Evolutionary conservation across 2,888 invertebrate species (phyloP).

Genomic region (Ichneumoninae sp.): DNA sequence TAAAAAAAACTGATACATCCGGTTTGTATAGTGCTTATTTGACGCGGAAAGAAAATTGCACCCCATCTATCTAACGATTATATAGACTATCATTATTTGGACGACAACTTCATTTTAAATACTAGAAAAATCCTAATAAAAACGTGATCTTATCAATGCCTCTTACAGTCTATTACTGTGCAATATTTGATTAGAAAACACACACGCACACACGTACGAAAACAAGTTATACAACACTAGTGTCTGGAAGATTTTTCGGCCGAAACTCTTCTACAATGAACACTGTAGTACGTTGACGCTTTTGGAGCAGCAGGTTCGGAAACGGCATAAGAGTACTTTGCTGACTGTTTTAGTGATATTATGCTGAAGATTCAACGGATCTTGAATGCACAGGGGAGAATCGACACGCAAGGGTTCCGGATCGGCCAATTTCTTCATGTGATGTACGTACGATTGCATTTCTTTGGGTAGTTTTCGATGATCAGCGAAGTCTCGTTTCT

Average conservation of each 20-base stretch:
- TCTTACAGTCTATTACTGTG: background rate
- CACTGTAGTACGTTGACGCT: conserved; percentile 38
- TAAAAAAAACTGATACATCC: background rate
- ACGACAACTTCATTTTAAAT: background rate
- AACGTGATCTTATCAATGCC: background rate
- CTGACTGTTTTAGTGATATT: conserved; percentile 86
- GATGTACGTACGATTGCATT: conserved; percentile 82
- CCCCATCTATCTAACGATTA: background rate
- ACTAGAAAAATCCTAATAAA: background rate
- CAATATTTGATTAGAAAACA: too few species aligned
- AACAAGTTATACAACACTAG: background rate
- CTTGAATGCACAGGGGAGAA: conserved; percentile 86
- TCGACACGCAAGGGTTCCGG: conserved; percentile 81
- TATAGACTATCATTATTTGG: background rate
- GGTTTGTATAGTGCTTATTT: background rate
- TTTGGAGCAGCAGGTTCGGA: conserved; percentile 56
- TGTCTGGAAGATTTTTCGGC: background rate
- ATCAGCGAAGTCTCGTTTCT: conserved; percentile 81
- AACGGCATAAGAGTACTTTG: conserved; percentile 57
- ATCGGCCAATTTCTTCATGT: conserved; percentile 70
- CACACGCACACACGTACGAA: background rate
- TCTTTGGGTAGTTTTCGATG: conserved; percentile 78
- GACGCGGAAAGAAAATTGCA: background rate
- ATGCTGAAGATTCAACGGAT: conserved; percentile 87
- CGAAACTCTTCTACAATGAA: background rate